A percentile compares a stretch with the other conserved stretches of the same genome.
These are phyloP conservation scores for Spinibarbus caldwelli DNA, from an alignment of 2,797 vertebrate genomes.

Conservation along the genomic window DNA sequence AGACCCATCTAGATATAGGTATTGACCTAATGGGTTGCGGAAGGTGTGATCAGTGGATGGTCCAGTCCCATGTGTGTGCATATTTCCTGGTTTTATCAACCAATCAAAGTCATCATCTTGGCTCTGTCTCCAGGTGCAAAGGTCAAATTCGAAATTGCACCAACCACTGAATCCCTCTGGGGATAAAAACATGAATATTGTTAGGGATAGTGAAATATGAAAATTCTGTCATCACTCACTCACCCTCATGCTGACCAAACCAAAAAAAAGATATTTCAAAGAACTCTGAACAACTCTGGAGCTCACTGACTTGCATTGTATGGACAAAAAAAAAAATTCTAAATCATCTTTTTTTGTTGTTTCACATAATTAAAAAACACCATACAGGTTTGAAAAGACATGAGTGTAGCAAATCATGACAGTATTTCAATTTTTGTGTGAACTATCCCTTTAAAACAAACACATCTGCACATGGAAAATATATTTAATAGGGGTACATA, in stretches of 20 bases:
- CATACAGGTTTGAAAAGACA: background rate
- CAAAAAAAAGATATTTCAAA: background rate
- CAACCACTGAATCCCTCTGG: constrained; percentile 78
- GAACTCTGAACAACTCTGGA: background rate
- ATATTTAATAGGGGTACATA: background rate
- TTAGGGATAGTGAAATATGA: background rate
- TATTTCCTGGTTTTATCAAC: constrained; percentile 82
- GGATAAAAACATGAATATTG: constrained; percentile 54
- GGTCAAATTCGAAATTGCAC: constrained; percentile 93
- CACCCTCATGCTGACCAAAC: background rate
- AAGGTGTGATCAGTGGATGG: constrained; percentile 87
- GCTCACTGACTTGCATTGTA: background rate
- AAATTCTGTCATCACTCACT: background rate
- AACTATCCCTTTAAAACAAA: background rate
- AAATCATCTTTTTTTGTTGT: background rate
- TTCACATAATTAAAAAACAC: background rate
- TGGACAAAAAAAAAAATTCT: too few relatives aligned
- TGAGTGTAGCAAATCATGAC: background rate
- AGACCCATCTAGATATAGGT: constrained; percentile 87
- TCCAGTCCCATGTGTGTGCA: constrained; percentile 68
- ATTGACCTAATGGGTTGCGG: constrained; percentile 84
- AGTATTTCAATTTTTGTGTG: background rate
- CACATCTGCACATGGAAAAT: background rate
- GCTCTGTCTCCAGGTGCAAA: constrained; percentile 89
- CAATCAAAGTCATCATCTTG: constrained; percentile 84